Evolutionary conservation across 2,888 invertebrate species (phyloP), one percentile per base, ranked within the genome.

Genomic region (Autographa pulchrina): DNA sequence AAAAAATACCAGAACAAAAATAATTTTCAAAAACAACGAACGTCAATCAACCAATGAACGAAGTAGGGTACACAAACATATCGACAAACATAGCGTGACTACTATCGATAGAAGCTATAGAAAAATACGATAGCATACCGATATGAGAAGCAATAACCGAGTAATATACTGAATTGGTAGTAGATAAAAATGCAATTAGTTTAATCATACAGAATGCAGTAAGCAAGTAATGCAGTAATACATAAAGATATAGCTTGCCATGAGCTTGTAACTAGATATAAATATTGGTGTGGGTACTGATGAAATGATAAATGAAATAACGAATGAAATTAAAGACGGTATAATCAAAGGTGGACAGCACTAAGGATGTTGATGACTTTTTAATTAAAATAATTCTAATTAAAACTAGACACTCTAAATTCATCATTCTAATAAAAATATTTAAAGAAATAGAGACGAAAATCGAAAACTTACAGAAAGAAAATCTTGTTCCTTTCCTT

Each of bases 41-140:
- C 65, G 70, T 66, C 58, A 69, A 74, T 73, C 72, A 72, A 68
- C 18, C n/a, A 61, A 31, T 38, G 38, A 60, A 52, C 25, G 48
- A 70, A 70, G 69, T 20, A 65, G 70, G 58, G 62, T 72, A 54
- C 62, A 9, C 25, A 59, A 65, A 70, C 62, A 68, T 63, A 68
- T 70, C 64, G 38, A 35, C 64, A 66, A 72, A 78, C 56, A 72
- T 78, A 38, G 82, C 83, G 80, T 83, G 83, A 80, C 75, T 70
- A 1, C 41, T 14, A 11, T 38, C 70, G 41, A 72, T 83, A 63
- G 43, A 70, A 60, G 38, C 38, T 56, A 11, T 54, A 41, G 54
- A 62, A 63, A 67, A 69, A 79, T 72, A 68, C 66, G 52, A 71
- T 84, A 72, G 65, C 25, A 62, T 62, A 31, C 75, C 69, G 74